Evolutionary conservation across 2,797 vertebrate genomes (phyloP).

Genomic region (Zonotrichia albicollis): DNA sequence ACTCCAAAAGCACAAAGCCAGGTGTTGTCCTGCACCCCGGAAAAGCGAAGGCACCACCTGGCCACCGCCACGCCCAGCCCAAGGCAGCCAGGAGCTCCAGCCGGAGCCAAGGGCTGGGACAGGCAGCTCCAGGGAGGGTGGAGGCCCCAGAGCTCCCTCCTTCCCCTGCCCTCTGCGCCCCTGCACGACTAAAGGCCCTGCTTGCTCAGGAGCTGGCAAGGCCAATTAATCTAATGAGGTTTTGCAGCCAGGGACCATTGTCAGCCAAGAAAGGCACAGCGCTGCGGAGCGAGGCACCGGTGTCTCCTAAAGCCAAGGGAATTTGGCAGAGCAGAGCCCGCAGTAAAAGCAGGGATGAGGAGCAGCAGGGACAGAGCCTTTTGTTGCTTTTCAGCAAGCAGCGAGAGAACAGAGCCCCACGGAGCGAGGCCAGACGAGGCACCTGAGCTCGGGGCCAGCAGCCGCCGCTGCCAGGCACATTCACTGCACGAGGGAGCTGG

Average conservation of each 20-base stretch:
- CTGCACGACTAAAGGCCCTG: constrained; percentile 57
- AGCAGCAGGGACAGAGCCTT: constrained; percentile 21
- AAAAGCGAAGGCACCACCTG: not conserved
- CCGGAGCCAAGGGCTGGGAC: not conserved
- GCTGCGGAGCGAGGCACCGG: constrained; percentile 6
- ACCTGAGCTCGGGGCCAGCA: constrained; percentile 11
- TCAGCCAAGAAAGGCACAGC: constrained; percentile 57
- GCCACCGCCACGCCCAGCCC: not conserved
- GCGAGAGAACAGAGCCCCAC: not conserved
- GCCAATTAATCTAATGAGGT: constrained; percentile 69
- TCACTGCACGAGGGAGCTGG: constrained; percentile 3
- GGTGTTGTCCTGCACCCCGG: fast-evolving
- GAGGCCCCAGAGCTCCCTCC: constrained; percentile 21
- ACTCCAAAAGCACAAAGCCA: not conserved
- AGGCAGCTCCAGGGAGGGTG: not conserved
- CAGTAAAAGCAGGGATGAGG: not conserved
- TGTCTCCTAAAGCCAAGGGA: constrained; percentile 50
- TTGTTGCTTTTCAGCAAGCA: not conserved
- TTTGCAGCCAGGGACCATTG: constrained; percentile 65
- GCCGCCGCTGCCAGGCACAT: not conserved
- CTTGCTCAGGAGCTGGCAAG: constrained; percentile 60
- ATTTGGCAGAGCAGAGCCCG: constrained; percentile 41
- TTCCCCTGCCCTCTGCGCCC: constrained; percentile 21
- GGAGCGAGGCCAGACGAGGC: not conserved
- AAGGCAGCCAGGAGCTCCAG: not conserved